These are phyloP conservation scores for Merops nubicus DNA, from an alignment of 2,113 vertebrate genomes.

Conservation along the genomic window DNA sequence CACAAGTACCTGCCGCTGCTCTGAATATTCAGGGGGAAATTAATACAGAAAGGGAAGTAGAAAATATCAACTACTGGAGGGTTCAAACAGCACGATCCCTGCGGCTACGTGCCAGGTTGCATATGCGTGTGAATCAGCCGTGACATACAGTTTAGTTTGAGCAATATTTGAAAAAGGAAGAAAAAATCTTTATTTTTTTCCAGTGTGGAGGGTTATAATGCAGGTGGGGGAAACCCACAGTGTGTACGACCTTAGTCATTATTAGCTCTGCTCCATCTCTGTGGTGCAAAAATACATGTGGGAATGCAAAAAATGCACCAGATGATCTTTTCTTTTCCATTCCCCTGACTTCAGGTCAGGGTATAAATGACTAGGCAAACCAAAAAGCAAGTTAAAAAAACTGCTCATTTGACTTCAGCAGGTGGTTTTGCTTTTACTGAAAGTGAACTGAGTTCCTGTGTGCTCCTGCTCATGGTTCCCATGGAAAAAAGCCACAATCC, in stretches of 20 bases:
- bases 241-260: background rate
- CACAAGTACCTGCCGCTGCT: background rate
- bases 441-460: background rate
- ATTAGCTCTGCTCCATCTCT: background rate
- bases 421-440: background rate
- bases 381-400: background rate
- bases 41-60: background rate
- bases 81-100: background rate
- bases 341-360: background rate
- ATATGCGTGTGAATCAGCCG: background rate
- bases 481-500: background rate
- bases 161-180: background rate
- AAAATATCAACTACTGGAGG: background rate
- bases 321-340: background rate
- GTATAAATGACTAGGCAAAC: background rate
- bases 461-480: background rate
- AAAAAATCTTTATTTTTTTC: background rate
- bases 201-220: background rate
- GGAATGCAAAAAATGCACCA: background rate
- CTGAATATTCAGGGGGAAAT: background rate
- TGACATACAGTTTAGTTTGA: fast-evolving
- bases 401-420: background rate
- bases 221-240: background rate
- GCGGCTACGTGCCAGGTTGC: background rate
- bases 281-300: background rate